phyloP scores from a whole-genome alignment of 2,113 vertebrate genomes.

The Corythornis madagascariensis region DNA sequence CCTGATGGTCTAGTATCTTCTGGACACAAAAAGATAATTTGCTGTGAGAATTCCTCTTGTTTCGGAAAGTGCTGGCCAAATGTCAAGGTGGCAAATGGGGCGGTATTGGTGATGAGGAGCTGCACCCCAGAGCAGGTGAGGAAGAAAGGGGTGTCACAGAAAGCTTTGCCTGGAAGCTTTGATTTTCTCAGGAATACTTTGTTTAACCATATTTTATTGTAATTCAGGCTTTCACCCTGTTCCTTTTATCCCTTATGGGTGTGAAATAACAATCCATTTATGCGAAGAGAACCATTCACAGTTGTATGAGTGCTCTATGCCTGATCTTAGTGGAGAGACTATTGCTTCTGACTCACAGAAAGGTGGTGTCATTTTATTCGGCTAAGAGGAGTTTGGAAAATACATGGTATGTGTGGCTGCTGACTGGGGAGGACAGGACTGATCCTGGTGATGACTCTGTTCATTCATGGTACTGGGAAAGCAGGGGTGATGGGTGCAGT shows the following conservation, averaged over 20 bases:
- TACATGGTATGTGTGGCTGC: fast-evolving
- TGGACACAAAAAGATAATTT: background rate
- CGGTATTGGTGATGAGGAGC: background rate
- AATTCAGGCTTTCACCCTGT: background rate
- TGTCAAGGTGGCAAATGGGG: background rate
- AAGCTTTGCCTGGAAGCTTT: background rate
- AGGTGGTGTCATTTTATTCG: background rate
- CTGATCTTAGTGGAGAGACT: background rate
- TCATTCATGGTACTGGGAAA: background rate
- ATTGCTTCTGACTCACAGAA: background rate
- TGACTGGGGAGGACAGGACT: background rate
- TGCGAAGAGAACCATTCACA: background rate
- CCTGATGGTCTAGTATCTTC: background rate
- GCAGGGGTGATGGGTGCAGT: background rate
- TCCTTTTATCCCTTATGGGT: background rate
- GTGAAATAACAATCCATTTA: background rate
- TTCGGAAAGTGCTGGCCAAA: background rate
- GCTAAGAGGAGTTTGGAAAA: background rate
- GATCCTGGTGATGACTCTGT: background rate
- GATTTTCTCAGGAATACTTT: background rate
- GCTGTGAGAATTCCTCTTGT: background rate
- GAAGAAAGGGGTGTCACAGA: background rate
- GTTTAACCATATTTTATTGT: background rate
- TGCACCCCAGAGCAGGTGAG: background rate
- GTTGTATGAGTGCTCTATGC: background rate